These are phyloP conservation scores for Scopus umbretta DNA, from an alignment of 2,113 vertebrate species.

Conservation along the genomic window DNA sequence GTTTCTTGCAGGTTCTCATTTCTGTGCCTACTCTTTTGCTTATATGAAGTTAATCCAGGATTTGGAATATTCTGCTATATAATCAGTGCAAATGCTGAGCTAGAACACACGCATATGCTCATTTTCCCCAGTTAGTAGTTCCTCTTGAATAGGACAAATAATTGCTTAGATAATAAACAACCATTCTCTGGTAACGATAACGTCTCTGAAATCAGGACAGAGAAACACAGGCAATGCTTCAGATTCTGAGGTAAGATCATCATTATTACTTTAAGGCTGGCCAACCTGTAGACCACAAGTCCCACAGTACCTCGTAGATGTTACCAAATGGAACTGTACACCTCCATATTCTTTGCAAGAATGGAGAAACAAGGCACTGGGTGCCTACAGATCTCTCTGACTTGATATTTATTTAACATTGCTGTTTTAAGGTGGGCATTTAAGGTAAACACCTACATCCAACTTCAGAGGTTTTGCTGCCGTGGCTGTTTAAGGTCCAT, in stretches of 20 bases:
- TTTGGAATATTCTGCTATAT: background rate
- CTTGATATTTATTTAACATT: background rate
- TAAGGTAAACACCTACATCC: background rate
- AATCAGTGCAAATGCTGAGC: background rate
- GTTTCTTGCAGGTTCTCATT: background rate
- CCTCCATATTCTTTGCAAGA: background rate
- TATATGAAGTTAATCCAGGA: background rate
- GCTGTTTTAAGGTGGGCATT: background rate
- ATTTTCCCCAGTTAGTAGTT: background rate
- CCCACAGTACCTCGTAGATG: background rate
- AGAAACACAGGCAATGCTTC: background rate
- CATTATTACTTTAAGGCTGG: background rate
- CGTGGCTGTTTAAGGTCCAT: background rate
- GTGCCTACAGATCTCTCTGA: background rate
- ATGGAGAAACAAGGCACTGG: background rate
- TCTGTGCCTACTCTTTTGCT: background rate
- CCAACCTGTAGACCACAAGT: background rate
- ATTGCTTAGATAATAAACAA: background rate
- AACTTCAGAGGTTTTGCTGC: background rate
- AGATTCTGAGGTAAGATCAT: background rate
- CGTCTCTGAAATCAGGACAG: background rate
- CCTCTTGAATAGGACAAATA: background rate
- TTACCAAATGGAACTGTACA: background rate
- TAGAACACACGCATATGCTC: background rate
- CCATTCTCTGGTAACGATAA: background rate